Base-by-base conservation (phyloP, 2,113 vertebrate species). In the Blennius ocellaris region DNA sequence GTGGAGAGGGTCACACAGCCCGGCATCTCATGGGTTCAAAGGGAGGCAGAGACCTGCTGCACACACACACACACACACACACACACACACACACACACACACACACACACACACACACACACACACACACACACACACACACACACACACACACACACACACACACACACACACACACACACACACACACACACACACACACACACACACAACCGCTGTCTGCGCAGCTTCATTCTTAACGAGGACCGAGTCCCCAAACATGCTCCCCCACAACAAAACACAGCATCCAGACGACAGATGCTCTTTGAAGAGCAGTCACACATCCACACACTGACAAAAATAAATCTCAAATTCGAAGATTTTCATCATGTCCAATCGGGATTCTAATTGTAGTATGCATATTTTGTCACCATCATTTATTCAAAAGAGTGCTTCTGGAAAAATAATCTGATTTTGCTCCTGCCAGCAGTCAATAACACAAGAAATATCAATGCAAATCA, bases 21-120 rank as follows among this genome's bases (percentile, higher is more conserved):
- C 47, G 53, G 69, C 36, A 21, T 53, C 17, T 68, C 43, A 21
- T 17, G 36, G 47, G 30, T 77, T 82, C 69, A 77, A 2, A 73
- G 64, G 38, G 9, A 30, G 21, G 21, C 21, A 43, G 55, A 73
- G 41, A 73, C 54, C 65, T 41, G 52, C 70, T 55, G 76, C 44
- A 61, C 5, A 21, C 69, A 7, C 5, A 56, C 49, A 73, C 41
- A 50, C 38, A 15, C 5, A 67, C 50, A 49, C 21, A 30, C 21
- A 30, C 21, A 30, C 21, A 30, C 21, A 30, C 21, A 30, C 21
- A 30, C 21, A 30, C 21, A 30, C 21, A 30, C 21, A 30, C 21
- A 30, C 21, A 59, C 41, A 71, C 67, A 72, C 16, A 17, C 49
- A 61, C 5, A 21, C 69, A 7, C 5, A 56, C 49, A 73, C 41